Evolutionary conservation across 2,113 vertebrate species (phyloP).

Genomic region (Oxygymnocypris stewartii): DNA sequence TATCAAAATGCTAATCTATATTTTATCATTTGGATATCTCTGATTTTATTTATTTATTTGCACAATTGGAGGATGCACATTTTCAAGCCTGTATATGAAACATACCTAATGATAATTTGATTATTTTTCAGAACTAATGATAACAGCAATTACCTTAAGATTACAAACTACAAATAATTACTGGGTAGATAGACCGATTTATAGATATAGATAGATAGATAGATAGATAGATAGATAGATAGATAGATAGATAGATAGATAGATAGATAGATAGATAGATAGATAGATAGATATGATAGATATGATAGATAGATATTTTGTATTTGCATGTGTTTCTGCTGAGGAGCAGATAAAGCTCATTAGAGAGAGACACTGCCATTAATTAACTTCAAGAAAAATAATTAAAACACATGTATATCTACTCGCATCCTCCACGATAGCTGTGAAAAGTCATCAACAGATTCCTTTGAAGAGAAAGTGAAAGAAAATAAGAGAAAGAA

Average conservation of each 20-base stretch:
- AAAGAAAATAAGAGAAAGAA: conserved; percentile 59
- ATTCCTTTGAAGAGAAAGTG: conserved; percentile 52
- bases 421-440: conserved; percentile 41
- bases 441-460: conserved; percentile 64
- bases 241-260: background rate
- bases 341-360: conserved; percentile 6
- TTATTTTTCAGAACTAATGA: too few species aligned
- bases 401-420: conserved; percentile 36
- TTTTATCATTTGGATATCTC: conserved; percentile 79
- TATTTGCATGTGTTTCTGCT: background rate
- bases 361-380: background rate
- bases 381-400: conserved; percentile 58
- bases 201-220: background rate
- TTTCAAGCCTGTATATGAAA: conserved; percentile 61
- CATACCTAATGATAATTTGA: background rate
- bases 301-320: background rate
- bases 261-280: conserved; percentile 3
- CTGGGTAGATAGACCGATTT: background rate
- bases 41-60: conserved; percentile 64
- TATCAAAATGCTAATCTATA: conserved; percentile 80
- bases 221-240: background rate
- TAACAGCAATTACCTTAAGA: too few species aligned
- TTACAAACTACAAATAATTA: too few species aligned
- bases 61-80: conserved; percentile 68
- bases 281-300: background rate